These are phyloP conservation scores for Philonicus albiceps DNA, from an alignment of 2,888 invertebrate genomes.

Conservation along the genomic window DNA sequence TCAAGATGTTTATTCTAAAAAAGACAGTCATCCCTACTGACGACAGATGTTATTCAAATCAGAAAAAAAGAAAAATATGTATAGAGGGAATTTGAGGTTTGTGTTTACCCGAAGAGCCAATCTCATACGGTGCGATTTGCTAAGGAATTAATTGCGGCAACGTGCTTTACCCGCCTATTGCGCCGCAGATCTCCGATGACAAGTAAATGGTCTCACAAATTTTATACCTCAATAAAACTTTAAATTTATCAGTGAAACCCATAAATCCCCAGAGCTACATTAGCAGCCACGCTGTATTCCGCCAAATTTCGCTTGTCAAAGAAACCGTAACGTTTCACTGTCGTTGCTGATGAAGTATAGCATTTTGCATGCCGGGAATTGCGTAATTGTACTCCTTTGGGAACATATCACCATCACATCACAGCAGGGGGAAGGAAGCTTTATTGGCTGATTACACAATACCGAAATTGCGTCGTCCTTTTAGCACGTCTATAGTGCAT, in stretches of 20 bases:
- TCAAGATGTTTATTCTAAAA: neutral
- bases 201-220: neutral
- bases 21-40: neutral
- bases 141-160: neutral
- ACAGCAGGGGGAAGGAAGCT: neutral
- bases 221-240: constrained; percentile 5
- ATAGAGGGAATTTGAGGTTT: neutral
- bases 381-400: neutral
- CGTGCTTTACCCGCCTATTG: neutral
- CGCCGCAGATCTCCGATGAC: neutral
- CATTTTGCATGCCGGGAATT: neutral
- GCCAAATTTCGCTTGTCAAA: neutral
- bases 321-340: neutral
- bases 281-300: neutral
- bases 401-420: neutral
- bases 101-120: neutral
- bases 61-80: no score
- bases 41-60: neutral
- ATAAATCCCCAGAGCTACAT: neutral
- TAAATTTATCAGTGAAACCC: constrained; percentile 6
- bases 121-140: neutral
- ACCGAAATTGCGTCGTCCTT: neutral
- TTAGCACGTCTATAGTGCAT: neutral
- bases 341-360: neutral
- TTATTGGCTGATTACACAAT: neutral